Evolutionary conservation across 2,113 vertebrate genomes (phyloP), one percentile per base, ranked within the genome.

Genomic region (Cryptomyrus ogoouensis): DNA sequence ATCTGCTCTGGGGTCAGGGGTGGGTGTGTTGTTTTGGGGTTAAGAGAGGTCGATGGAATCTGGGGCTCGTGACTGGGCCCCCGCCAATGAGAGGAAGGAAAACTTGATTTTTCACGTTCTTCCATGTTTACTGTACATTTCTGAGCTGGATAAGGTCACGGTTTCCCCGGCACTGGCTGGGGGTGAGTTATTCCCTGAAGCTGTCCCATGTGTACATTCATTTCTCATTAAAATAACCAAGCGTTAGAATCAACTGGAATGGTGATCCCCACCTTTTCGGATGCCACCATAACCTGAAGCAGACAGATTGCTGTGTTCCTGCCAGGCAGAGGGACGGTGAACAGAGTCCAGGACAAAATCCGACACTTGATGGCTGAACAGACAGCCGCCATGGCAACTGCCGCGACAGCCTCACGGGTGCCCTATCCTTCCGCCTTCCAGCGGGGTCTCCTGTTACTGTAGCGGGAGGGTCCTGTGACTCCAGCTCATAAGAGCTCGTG

Each of bases 301-400:
- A 42, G 74, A 42, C 1, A 4, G 80, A 47, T 47, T 24, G 44
- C 3, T 21, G 19, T 13, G 44, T 5, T 12, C 21, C 53, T 88
- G 87, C 49, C 21, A 31, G 58, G 42, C 42, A 13, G 39, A 50
- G n/a, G 52, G 77, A 77, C 9, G 84, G 31, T 1, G 62, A 70
- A 27, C 62, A 31, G 62, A 77, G 42, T 53, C 17, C 2, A 21
- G 39, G 44, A 39, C 2, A 49, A 52, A 89, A 89, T 86, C 39
- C 19, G 27, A 86, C 80, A 66, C 46, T 31, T 21, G 35, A n/a
- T 35, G 42, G 53, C 88, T 50, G 47, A 42, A 56, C 80, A 85
- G 19, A 49, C 87, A 70, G 53, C 35, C 49, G 13, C 86, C 90
- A 56, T 88, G 70, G 85, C 66, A 88, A 90, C 90, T 24, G 1